These are phyloP conservation scores for Ormyrus thymus DNA, from an alignment of 2,888 invertebrate genomes.

Conservation along the genomic window DNA sequence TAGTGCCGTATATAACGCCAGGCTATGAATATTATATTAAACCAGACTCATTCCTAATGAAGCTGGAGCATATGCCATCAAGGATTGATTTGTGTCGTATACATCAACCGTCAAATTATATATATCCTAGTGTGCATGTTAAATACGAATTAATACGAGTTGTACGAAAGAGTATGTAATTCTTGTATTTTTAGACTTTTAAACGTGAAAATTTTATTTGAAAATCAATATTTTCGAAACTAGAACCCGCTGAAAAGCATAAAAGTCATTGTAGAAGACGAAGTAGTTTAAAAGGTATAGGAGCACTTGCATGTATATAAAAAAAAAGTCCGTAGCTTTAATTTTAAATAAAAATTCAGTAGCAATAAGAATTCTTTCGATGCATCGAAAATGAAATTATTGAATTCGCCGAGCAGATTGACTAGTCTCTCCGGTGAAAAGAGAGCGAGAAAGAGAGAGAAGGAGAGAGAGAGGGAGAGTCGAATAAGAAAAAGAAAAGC, in stretches of 20 bases:
- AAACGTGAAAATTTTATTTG: too few species aligned
- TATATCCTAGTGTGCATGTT: too few species aligned
- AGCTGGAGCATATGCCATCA: too few species aligned
- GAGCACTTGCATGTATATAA: neutral
- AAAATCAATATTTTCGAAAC: neutral
- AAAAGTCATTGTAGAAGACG: too few species aligned
- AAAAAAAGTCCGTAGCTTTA: neutral
- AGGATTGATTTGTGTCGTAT: too few species aligned
- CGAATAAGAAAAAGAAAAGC: neutral
- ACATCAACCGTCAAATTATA: too few species aligned
- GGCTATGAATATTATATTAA: too few species aligned
- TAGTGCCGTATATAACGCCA: too few species aligned
- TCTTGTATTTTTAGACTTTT: too few species aligned
- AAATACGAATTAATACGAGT: too few species aligned
- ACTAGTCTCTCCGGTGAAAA: neutral
- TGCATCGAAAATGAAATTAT: slow-evolving; percentile 25
- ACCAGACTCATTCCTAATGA: too few species aligned
- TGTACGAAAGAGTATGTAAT: too few species aligned
- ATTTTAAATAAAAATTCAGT: slow-evolving; percentile 21
- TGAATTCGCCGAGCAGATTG: slow-evolving; percentile 25
- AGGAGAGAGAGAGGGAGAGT: neutral
- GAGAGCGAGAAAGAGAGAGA: neutral
- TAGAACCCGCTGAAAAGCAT: neutral
- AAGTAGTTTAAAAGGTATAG: neutral
- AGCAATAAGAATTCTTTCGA: neutral